Evolutionary conservation across 2,113 vertebrate species (phyloP), one percentile per base, ranked within the genome.

Genomic region (Enhydra lutris): DNA sequence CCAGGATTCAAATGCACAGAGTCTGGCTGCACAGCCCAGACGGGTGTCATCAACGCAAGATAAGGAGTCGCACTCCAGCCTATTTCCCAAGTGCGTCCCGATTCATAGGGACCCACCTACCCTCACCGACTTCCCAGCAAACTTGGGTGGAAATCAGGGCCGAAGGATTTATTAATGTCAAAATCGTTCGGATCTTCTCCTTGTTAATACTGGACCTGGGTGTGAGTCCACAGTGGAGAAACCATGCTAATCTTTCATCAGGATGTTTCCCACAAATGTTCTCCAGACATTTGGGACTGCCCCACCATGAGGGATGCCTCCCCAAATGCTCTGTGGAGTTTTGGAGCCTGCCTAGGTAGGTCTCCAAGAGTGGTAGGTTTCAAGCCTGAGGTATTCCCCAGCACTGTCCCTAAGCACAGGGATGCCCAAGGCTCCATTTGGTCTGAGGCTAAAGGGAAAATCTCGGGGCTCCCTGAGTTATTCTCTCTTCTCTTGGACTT

Each of bases 321-420:
- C 12, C 20, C 47, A 67, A 89, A 47, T 78, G 13, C 36, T 65
- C 90, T 57, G 9, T 45, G 57, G 34, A 36, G 23, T 47, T 65
- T 82, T 55, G 57, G 31, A 89, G 36, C 3, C 55, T 74, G 6
- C 59, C 59, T 39, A 26, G 9, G 15, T 39, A 26, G 9, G 15
- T 89, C 47, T 39, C 61, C 14, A 73, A 89, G 71, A 50, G 4
- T 34, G n/a, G 26, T 80, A 80, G 23, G 2, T 80, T 90, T 47
- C 39, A 55, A 65, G 34, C 21, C 74, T 81, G 45, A 63, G 55
- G 31, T 26, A 20, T 57, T 89, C 47, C 26, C 11, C 1, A 5
- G 52, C 7, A 23, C 6, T 1, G 21, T 9, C 21, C 39, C 6
- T 0, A 12, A 65, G 29, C 15, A 36, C 18, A 4, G 9, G 31